A percentile compares a stretch with the other conserved stretches of the same genome.
These are phyloP conservation scores for Lordiphosa fenestrarum DNA, from an alignment of 2,888 invertebrate species.

Conservation along the genomic window DNA sequence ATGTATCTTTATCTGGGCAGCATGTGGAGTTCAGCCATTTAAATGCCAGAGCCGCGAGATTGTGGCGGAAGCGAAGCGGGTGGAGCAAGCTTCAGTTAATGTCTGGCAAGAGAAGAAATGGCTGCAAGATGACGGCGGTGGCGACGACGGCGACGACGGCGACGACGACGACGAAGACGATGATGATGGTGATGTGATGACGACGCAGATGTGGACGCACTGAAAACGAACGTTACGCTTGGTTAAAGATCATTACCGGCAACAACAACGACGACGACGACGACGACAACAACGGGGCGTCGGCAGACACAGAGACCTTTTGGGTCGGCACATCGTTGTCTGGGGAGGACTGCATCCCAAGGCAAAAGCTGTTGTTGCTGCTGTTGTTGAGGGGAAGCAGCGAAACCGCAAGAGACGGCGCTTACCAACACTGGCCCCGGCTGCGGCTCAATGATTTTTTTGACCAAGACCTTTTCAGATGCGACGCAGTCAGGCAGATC, in stretches of 20 bases:
- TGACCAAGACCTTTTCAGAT: constrained; percentile 55
- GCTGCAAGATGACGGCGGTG: constrained; percentile 35
- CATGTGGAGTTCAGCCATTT: constrained; percentile 30
- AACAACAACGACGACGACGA: constrained; percentile 45
- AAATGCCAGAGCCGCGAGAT: constrained; percentile 22
- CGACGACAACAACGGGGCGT: constrained; percentile 38
- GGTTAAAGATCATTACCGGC: constrained; percentile 77
- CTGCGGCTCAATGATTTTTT: constrained; percentile 73
- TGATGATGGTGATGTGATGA: constrained; percentile 68
- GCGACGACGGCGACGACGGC: constrained; percentile 25
- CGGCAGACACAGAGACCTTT: constrained; percentile 24
- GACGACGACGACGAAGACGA: constrained; percentile 23
- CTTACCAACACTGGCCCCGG: constrained; percentile 46
- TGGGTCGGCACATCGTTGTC: background rate
- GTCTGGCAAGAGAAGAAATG: constrained; percentile 33
- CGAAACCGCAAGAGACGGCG: constrained; percentile 4
- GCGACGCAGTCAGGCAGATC: constrained; percentile 67
- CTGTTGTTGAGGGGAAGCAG: background rate
- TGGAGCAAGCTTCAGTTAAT: constrained; percentile 27
- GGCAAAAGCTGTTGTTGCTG: background rate
- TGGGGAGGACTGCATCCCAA: background rate
- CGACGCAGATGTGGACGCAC: constrained; percentile 76
- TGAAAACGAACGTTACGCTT: constrained; percentile 77
- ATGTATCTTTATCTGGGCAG: constrained; percentile 22
- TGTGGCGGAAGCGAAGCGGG: constrained; percentile 25